Evolutionary conservation across 92 coral and sea anemone genomes (phyloP).

Genomic region (Porites lobata): DNA sequence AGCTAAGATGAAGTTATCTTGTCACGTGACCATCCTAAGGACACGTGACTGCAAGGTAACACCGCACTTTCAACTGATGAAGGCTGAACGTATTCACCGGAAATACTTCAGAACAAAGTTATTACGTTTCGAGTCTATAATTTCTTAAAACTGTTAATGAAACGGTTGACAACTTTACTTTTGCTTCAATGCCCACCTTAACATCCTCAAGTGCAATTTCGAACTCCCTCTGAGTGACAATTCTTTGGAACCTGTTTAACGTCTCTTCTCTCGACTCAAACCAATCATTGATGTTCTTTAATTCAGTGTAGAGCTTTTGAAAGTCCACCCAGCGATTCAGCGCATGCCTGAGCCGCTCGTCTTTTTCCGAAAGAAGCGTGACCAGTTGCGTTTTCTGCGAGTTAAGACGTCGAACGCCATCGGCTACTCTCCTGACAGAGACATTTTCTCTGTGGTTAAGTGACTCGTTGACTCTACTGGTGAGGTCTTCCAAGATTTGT

Average conservation of each 20-base stretch:
- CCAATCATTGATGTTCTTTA: conserved; percentile 92
- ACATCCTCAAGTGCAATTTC: conserved; percentile 97
- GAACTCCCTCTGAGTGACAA: conserved; percentile 89
- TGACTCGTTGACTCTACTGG: conserved; percentile 70
- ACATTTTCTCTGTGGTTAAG: conserved; percentile 68
- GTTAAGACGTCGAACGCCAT: conserved; percentile 70
- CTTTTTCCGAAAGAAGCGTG: conserved; percentile 77
- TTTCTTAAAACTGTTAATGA: not conserved
- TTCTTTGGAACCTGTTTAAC: conserved; percentile 89
- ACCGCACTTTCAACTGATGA: too few relatives aligned
- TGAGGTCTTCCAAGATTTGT: conserved; percentile 59
- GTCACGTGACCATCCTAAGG: not conserved
- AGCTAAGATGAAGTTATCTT: not conserved
- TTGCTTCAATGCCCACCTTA: conserved; percentile 67
- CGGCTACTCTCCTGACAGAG: conserved; percentile 61
- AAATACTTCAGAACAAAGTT: too few relatives aligned
- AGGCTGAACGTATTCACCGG: too few relatives aligned
- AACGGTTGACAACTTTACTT: not conserved
- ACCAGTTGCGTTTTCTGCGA: conserved; percentile 64
- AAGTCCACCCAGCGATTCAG: conserved; percentile 96
- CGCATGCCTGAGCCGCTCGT: conserved; percentile 76
- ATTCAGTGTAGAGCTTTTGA: conserved; percentile 82
- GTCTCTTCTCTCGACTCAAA: conserved; percentile 92
- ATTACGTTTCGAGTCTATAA: not conserved
- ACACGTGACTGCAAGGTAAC: too few relatives aligned